phyloP scores from a whole-genome alignment of 2,113 vertebrate species.

The Equus quagga region DNA sequence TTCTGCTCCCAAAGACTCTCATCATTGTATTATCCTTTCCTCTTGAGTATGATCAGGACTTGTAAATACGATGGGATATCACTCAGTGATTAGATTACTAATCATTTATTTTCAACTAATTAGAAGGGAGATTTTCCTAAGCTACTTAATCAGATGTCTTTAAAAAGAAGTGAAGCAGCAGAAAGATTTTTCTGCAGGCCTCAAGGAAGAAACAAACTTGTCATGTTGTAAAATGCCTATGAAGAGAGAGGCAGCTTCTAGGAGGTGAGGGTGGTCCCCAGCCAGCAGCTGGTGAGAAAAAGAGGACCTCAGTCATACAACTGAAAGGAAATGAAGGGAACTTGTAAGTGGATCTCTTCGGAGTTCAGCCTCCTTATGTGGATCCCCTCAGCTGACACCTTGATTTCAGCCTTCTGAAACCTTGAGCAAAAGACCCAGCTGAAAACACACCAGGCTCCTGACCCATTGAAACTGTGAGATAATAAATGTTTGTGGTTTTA shows the following conservation, averaged over 20 bases:
- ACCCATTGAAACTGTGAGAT: background rate
- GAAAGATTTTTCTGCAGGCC: background rate
- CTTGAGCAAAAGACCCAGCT: background rate
- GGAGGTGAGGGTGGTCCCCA: background rate
- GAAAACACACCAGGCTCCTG: no score
- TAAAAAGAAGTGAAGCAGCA: background rate
- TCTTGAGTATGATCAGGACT: background rate
- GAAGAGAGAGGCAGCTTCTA: accelerated
- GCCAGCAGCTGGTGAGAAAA: background rate
- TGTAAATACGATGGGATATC: background rate
- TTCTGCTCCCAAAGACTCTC: background rate
- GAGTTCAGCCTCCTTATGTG: background rate
- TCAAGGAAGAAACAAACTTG: background rate
- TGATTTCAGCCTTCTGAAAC: background rate
- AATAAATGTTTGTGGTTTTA: background rate
- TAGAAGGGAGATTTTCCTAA: background rate
- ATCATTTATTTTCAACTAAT: background rate
- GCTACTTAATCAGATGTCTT: background rate
- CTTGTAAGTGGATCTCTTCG: background rate
- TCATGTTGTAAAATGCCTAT: background rate
- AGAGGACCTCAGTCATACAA: background rate
- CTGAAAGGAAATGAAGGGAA: background rate
- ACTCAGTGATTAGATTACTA: background rate
- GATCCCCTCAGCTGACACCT: background rate
- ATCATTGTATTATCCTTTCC: background rate